A percentile compares a stretch with the other conserved stretches of the same genome.
phyloP scores from a whole-genome alignment of 2,797 vertebrate genomes.

The Garrulus glandarius region DNA sequence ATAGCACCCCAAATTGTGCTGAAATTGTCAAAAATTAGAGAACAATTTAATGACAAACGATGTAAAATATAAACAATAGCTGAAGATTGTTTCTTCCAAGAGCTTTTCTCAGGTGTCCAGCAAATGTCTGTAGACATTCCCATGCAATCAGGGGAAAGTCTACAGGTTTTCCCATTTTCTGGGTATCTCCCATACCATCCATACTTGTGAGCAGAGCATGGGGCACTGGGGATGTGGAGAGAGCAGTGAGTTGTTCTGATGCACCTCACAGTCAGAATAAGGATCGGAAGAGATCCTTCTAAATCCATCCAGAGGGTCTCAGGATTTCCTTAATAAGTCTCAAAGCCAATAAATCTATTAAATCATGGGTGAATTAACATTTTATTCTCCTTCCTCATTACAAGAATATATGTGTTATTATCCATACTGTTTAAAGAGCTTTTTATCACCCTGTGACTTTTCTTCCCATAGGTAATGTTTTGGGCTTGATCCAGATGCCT shows the following conservation, averaged over 20 bases:
- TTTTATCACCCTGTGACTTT: neutral
- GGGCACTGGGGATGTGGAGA: fast-evolving
- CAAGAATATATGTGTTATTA: slow-evolving; percentile 55
- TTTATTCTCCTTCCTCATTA: slow-evolving; percentile 64
- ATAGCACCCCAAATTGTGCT: neutral
- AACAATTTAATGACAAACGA: neutral
- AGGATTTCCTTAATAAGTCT: slow-evolving; percentile 19
- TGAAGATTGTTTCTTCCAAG: neutral
- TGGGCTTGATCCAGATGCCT: slow-evolving; percentile 31
- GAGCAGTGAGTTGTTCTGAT: neutral
- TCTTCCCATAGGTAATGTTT: neutral
- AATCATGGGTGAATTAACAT: slow-evolving; percentile 39
- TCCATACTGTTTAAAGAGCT: slow-evolving; percentile 19
- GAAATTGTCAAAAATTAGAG: neutral
- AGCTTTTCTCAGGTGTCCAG: neutral
- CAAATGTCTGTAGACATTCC: neutral
- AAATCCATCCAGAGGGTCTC: slow-evolving; percentile 1
- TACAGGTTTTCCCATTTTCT: neutral
- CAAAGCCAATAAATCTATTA: slow-evolving; percentile 56
- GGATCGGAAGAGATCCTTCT: neutral
- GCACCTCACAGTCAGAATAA: neutral
- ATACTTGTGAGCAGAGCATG: neutral
- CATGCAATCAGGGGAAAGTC: neutral
- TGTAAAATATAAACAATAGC: neutral
- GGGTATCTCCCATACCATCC: neutral